Evolutionary conservation across 1,140 invertebrate species (phyloP), one percentile per base, ranked within the genome.

Genomic region (Ylistrum balloti): DNA sequence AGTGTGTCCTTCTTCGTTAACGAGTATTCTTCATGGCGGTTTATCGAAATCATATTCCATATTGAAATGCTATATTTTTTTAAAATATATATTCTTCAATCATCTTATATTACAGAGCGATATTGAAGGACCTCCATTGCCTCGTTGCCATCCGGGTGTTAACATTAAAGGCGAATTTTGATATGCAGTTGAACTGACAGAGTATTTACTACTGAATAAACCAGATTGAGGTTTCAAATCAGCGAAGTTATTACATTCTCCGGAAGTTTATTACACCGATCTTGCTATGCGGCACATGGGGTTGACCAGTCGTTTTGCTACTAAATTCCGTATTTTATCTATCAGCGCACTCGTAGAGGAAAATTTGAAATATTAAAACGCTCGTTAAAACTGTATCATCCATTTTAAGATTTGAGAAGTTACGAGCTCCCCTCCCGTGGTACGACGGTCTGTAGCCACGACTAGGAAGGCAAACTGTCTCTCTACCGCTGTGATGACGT

Each of bases 201-300:
- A 38, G 35, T 13, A 38, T 38, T 38, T 38, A 38, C 35, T 38
- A 38, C 45, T 48, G 28, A 22, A 74, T 74, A 74, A 74, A 1
- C 17, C n/a, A n/a, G n/a, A n/a, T n/a, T n/a, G n/a, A n/a, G 45
- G 56, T n/a, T 28, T 28, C 56, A n/a, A 74, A 74, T 74, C 56
- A 74, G 56, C 56, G 56, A 74, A 74, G 56, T 74, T 74, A 74
- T 74, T 74, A 74, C 56, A 74, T 74, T 74, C 56, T 45, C n/a
- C 56, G 56, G 56, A 74, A 74, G 56, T 74, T 74, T 74, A 74
- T 28, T 74, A 74, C 22, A 74, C 56, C n/a, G 56, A 28, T 74
- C 56, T 28, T n/a, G 56, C 22, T 74, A 74, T 9, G 56, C 28
- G 56, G 56, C 56, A n/a, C 28, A 74, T 11, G 28, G 28, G 17